phyloP scores from a whole-genome alignment of 2,113 vertebrate species.

The Albula glossodonta region DNA sequence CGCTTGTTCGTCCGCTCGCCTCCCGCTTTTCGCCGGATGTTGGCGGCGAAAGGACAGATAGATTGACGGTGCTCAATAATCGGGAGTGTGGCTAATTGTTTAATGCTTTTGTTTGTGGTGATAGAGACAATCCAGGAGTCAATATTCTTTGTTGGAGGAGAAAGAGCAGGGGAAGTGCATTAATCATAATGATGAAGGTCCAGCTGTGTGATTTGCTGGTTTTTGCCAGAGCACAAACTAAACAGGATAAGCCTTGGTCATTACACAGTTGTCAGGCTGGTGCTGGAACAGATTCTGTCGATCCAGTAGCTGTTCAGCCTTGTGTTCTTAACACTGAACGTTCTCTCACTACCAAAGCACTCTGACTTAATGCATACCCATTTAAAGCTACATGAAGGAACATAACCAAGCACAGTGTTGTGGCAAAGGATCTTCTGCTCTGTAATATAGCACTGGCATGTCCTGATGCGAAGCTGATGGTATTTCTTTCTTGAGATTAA shows the following conservation, averaged over 20 bases:
- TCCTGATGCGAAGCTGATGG: neutral
- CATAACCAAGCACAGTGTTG: too few relatives aligned
- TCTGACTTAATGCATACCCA: too few relatives aligned
- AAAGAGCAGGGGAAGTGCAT: neutral
- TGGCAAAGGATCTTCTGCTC: too few relatives aligned
- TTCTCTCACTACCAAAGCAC: too few relatives aligned
- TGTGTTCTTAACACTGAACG: neutral
- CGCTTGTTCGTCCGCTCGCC: neutral
- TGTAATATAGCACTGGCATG: too few relatives aligned
- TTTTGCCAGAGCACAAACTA: neutral
- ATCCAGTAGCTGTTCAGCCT: neutral
- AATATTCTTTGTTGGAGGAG: neutral
- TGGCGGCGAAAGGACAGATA: neutral
- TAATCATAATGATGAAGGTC: neutral
- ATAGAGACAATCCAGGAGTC: neutral
- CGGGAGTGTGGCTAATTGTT: neutral
- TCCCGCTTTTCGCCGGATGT: neutral
- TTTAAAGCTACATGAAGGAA: too few relatives aligned
- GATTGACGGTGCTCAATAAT: neutral
- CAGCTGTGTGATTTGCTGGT: neutral
- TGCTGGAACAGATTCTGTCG: neutral
- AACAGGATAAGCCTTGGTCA: neutral
- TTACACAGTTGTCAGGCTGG: neutral
- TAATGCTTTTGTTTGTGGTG: neutral
- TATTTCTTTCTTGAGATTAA: too few relatives aligned